Percentiles rank a stretch among this genome's conserved stretches.
Evolutionary conservation across 2,797 vertebrate genomes (phyloP).

Genomic region (Rachycentron canadum): DNA sequence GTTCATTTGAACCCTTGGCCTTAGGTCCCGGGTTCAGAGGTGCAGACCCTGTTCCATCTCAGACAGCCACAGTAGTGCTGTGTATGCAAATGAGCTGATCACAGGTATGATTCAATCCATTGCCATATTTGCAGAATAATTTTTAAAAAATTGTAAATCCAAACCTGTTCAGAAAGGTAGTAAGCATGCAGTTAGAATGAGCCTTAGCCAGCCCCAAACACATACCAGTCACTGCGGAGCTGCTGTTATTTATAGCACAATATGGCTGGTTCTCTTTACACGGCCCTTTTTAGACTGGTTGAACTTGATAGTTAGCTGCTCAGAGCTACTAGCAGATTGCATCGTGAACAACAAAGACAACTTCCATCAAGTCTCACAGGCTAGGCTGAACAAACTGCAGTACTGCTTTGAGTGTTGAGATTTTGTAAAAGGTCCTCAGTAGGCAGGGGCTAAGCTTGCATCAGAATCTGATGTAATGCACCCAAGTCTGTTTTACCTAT

Average conservation of each 20-base stretch:
- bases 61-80: conserved; percentile 38
- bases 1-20: conserved; percentile 81
- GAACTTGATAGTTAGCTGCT: conserved; percentile 49
- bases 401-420: conserved; percentile 3
- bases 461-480: conserved; percentile 25
- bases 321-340: conserved; percentile 9
- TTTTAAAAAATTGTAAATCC: background rate
- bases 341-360: background rate
- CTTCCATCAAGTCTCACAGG: background rate
- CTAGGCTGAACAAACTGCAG: conserved; percentile 1
- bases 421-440: background rate
- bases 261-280: conserved; percentile 40
- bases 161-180: conserved; percentile 9
- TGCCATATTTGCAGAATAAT: conserved; percentile 2
- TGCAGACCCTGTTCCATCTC: conserved; percentile 63
- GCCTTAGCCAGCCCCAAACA: conserved; percentile 38
- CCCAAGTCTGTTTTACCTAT: conserved; percentile 1
- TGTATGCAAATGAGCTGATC: conserved; percentile 30
- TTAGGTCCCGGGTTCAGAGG: conserved; percentile 75
- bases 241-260: conserved; percentile 70
- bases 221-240: conserved; percentile 38
- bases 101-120: background rate
- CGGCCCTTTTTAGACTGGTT: conserved; percentile 44
- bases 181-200: conserved; percentile 40
- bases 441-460: conserved; percentile 3